Base-by-base conservation (phyloP, 2,888 invertebrate species). In the Dasypogon diadema region DNA sequence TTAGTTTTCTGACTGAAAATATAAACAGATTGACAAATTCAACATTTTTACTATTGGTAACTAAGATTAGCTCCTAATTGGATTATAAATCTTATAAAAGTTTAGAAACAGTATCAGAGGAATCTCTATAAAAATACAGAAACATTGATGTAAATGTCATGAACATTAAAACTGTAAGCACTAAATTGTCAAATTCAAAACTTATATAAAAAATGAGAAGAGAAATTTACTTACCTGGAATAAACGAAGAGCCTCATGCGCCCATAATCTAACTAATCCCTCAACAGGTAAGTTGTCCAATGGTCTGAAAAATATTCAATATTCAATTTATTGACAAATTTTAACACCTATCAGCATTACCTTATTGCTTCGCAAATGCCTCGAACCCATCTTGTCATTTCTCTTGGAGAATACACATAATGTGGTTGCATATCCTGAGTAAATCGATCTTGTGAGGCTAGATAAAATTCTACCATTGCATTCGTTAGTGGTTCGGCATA, bases 371-470 rank as follows among this genome's bases (percentile, higher is more conserved):
- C 99, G 85, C 98, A 98, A 80, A 99, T 99, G 79, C 99, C 99
- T 78, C 99, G 91, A 74, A 99, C 99, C 99, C 99, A 99, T 83
- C 99, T 89, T 0, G 99, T 99, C 97, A 99, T 96, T 88, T 99
- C 99, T 83, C 96, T 90, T 8, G 99, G 99, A 75, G 98, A 98
- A 88, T 99, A 99, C 0, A 99, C 98, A 85, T 99, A 99, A 87
- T 99, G 99, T 0, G 99, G 99, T 86, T 99, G 99, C 97, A 99
- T 99, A 86, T 99, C 99, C 87, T 99, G 99, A 0, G 99, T 99
- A 87, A 99, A 99, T 73, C 93, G 90, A 85, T 99, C 99, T 88
- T 99, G 99, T 3, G 98, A 98, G 4, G 93, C 91, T 73, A 99
- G 89, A 88, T 99, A 99, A 84, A 99, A 95, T 84, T 98, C 97